Evolutionary conservation across 2,797 vertebrate genomes (phyloP).

Genomic region (Microctenopoma steveboyesi): DNA sequence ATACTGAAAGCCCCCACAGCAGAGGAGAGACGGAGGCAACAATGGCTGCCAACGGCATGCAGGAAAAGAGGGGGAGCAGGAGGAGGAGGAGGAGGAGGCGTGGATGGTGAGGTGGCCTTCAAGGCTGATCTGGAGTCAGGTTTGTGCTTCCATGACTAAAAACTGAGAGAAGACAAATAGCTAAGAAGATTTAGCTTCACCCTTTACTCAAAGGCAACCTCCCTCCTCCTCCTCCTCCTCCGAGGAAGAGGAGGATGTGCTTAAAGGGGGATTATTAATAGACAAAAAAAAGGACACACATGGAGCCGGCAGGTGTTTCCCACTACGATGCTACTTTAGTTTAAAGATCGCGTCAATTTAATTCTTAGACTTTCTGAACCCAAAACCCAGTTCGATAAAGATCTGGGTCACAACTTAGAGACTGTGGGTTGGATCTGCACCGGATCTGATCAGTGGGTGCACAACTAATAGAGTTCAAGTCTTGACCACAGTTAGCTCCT

Average conservation of each 20-base stretch:
- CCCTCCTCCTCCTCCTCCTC: neutral
- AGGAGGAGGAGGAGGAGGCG: neutral
- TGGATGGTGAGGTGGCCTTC: conserved; percentile 11
- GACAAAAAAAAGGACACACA: neutral
- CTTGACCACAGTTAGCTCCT: neutral
- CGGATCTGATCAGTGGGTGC: too few relatives aligned
- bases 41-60: conserved; percentile 49
- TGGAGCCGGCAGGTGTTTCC: neutral
- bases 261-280: neutral
- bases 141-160: neutral
- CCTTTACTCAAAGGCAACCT: conserved; percentile 11
- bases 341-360: neutral
- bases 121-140: conserved; percentile 32
- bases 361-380: neutral
- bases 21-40: conserved; percentile 33
- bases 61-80: conserved; percentile 6
- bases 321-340: neutral
- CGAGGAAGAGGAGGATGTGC: neutral
- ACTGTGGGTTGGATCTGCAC: too few relatives aligned
- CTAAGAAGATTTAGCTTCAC: neutral
- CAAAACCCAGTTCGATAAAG: neutral
- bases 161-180: neutral
- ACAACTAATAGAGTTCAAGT: neutral
- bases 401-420: too few relatives aligned
- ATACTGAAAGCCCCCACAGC: conserved; percentile 32